A percentile compares a stretch with the other conserved stretches of the same genome.
These are phyloP conservation scores for Nothobranchius furzeri DNA, from an alignment of 2,113 vertebrate species.

Conservation along the genomic window DNA sequence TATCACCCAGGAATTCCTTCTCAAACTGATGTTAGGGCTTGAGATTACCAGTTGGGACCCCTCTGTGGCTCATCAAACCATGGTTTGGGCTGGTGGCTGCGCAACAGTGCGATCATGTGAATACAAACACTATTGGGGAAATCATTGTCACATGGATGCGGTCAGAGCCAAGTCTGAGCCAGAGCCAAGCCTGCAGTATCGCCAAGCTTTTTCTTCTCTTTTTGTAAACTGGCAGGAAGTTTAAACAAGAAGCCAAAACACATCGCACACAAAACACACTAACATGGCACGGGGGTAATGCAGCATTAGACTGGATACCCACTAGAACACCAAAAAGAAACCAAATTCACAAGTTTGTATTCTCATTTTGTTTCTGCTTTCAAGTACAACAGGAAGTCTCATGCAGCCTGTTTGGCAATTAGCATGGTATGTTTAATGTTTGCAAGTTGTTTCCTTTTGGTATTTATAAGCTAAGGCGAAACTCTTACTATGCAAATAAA, in stretches of 20 bases:
- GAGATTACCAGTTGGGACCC: background rate
- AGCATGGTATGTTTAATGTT: background rate
- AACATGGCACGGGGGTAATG: too few species aligned
- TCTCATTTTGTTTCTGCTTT: background rate
- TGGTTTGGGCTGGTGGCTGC: background rate
- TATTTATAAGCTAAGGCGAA: background rate
- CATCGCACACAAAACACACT: too few species aligned
- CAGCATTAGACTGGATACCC: too few species aligned
- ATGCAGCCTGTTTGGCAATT: background rate
- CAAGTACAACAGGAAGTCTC: background rate
- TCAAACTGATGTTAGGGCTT: background rate
- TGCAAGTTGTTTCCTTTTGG: background rate
- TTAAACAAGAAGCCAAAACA: too few species aligned
- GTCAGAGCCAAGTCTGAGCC: background rate
- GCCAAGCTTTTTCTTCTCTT: too few species aligned
- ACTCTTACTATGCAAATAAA: background rate
- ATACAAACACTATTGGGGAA: conserved; percentile 17
- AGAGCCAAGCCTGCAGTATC: conserved; percentile 1
- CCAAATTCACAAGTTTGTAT: background rate
- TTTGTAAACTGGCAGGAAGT: too few species aligned
- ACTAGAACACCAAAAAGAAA: background rate
- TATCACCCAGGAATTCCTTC: background rate
- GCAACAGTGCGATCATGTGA: conserved; percentile 23
- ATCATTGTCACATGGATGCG: conserved; percentile 18
- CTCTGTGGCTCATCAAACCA: background rate